Base-by-base conservation (phyloP, 2,113 vertebrate species). In the Sebastes fasciatus region DNA sequence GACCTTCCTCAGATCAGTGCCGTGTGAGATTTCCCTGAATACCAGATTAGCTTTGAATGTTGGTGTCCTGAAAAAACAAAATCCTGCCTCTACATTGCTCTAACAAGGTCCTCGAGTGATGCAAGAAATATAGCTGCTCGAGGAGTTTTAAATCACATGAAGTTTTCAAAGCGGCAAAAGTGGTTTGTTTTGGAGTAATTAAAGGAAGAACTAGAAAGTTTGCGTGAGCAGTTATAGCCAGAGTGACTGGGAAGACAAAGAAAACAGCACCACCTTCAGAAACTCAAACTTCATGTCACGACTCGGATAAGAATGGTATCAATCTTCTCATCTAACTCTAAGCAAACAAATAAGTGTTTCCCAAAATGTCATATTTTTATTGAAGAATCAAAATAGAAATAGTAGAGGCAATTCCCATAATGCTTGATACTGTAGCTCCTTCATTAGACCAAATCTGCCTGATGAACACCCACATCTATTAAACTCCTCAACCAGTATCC, bases 41-140 rank as follows among this genome's bases (percentile, higher is more conserved):
- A 21, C n/a, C 68, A 74, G 77, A 89, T 86, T 57, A 79, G 70
- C 21, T 84, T 63, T 16, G 62, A 79, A 68, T 63, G 66, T 12
- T 45, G 16, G 8, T 6, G 72, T 73, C 34, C 21, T n/a, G 8
- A 26, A 34, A 73, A 74, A 69, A 74, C 9, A 7, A 77, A 85
- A 77, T 77, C 70, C 79, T 43, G 72, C 72, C 10, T 16, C 62
- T 48, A 2, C 52, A 65, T 45, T 0, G 6, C 58, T 74, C 63
- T 70, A 78, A 82, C 58, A 55, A 77, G 45, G 23, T 64, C 71
- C 64, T 49, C 55, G 52, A 19, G 55, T 34, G 69, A 57, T 49
- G 60, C n/a, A n/a, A 52, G 45, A 51, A 43, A 65, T 8, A 11
- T 1, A 40, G 46, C 68, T 12, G n/a, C 43, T 14, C 2, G 0